phyloP scores from a whole-genome alignment of 2,888 invertebrate species.

The Ernsta delagoae region DNA sequence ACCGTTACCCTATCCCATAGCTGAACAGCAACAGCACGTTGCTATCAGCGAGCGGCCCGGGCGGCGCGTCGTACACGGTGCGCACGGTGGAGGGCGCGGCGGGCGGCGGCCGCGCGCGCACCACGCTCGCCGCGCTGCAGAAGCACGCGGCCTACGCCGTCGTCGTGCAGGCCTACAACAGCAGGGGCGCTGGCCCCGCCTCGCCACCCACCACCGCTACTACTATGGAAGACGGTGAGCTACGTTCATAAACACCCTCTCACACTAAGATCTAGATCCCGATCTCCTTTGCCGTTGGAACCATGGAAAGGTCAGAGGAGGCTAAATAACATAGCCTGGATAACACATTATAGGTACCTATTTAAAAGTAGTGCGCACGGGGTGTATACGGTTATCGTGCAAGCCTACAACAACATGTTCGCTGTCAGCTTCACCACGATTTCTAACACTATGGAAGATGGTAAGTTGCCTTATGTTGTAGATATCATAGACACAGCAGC shows the following conservation, averaged over 20 bases:
- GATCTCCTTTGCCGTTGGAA: no score
- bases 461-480: constrained; percentile 63
- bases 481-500: no score
- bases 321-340: no score
- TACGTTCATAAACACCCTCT: no score
- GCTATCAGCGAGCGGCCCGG: constrained; percentile 74
- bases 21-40: constrained; percentile 77
- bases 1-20: constrained; percentile 46
- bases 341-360: no score
- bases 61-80: constrained; percentile 87
- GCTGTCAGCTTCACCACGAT: no score
- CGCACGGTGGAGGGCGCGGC: constrained; percentile 91
- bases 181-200: constrained; percentile 93
- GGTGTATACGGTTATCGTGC: no score
- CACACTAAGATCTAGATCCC: no score
- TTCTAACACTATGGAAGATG: no score
- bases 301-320: no score
- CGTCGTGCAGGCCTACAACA: constrained; percentile 94
- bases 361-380: no score
- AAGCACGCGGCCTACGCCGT: constrained; percentile 93
- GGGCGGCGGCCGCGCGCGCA: constrained; percentile 87
- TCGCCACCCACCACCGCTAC: constrained; percentile 91
- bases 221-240: constrained; percentile 93
- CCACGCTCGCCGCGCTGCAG: constrained; percentile 87
- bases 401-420: no score